Evolutionary conservation across 2,888 invertebrate species (phyloP).

Genomic region (Meiosimyza platycephala): DNA sequence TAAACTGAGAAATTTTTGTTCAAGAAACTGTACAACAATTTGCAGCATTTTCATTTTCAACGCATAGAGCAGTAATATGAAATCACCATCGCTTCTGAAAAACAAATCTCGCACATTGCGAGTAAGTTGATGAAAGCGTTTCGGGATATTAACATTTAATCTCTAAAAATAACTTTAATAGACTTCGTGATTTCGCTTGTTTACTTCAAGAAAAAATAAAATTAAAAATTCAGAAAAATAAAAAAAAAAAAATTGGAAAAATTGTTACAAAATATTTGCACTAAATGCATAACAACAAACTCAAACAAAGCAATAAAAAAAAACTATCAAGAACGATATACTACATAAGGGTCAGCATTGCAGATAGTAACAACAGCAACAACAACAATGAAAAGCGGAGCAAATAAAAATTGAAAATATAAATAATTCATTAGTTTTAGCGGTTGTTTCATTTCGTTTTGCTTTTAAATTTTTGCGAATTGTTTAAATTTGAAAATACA

Average conservation of each 20-base stretch:
- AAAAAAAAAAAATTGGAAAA: background rate
- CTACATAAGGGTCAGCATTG: background rate
- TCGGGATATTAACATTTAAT: too few species aligned
- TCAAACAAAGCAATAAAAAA: slow-evolving; percentile 6
- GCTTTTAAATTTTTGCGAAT: slow-evolving; percentile 27
- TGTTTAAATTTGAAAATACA: slow-evolving; percentile 34
- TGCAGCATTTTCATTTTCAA: too few species aligned
- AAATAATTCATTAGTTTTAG: slow-evolving; percentile 36
- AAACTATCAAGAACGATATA: slow-evolving; percentile 1
- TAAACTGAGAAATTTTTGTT: too few species aligned
- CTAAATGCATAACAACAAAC: slow-evolving; percentile 20
- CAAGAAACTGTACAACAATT: too few species aligned
- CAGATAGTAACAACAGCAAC: slow-evolving; percentile 6
- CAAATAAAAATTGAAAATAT: slow-evolving; percentile 12
- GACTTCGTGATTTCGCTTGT: too few species aligned
- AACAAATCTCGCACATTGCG: too few species aligned
- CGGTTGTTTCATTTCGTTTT: slow-evolving; percentile 20
- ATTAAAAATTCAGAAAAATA: too few species aligned
- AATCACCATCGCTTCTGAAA: too few species aligned
- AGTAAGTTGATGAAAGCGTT: too few species aligned
- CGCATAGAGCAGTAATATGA: too few species aligned
- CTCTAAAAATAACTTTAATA: too few species aligned
- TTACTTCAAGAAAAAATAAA: too few species aligned
- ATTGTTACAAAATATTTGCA: slow-evolving; percentile 11
- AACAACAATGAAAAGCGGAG: slow-evolving; percentile 5